phyloP scores from a whole-genome alignment of 2,797 vertebrate genomes.

The Cottoperca gobio region DNA sequence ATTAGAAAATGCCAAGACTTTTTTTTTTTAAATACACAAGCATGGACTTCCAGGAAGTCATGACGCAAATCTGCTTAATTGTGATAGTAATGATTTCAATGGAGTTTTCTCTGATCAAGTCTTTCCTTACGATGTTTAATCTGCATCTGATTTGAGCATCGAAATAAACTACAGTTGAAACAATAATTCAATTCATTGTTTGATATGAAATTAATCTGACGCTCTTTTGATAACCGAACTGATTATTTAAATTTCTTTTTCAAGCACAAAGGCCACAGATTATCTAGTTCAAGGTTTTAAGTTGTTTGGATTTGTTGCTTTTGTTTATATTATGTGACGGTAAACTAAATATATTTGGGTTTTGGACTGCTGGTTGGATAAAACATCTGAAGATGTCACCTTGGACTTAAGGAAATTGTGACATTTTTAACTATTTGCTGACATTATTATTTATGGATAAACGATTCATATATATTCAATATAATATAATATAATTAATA shows the following conservation, averaged over 20 bases:
- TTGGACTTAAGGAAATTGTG: neutral
- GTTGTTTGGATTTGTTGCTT: neutral
- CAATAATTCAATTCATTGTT: too few species aligned
- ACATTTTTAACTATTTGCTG: neutral
- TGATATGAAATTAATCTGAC: neutral
- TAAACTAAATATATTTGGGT: neutral
- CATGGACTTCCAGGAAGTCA: neutral
- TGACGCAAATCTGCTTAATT: neutral
- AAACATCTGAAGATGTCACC: neutral
- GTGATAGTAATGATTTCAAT: neutral
- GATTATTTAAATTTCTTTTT: neutral
- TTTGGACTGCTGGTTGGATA: neutral
- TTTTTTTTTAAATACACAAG: neutral
- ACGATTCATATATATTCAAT: too few species aligned
- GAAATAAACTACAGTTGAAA: neutral
- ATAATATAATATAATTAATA: too few species aligned
- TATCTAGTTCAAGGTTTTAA: neutral
- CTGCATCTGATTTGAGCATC: neutral
- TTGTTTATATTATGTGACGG: neutral
- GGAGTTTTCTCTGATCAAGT: neutral
- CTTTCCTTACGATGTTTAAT: neutral
- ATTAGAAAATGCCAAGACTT: neutral
- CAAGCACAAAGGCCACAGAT: neutral
- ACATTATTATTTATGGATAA: neutral
- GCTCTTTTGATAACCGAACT: neutral